Evolutionary conservation across 2,888 invertebrate species (phyloP), one percentile per base, ranked within the genome.

Genomic region (Homarus gammarus): DNA sequence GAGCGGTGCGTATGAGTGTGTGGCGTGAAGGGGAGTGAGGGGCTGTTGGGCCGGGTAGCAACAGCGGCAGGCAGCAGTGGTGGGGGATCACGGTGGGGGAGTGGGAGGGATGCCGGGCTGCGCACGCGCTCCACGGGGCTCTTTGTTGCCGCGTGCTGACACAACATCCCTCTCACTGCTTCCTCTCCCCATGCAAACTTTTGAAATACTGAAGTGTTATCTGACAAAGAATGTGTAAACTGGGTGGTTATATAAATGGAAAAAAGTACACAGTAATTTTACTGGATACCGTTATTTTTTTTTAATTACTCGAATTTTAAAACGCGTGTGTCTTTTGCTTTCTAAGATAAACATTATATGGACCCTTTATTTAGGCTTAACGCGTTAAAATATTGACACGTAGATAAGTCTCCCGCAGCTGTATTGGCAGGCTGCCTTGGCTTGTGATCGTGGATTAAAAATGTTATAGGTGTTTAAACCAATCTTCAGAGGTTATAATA

Each of bases 81-180:
- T 27, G 22, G 56, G 77, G 12, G 6, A 49, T 49, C 8, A 18
- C 15, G 8, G 36, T 10, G 64, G 18, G 81, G 44, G 88, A 51
- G 36, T 31, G 40, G 51, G 82, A 36, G 18, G 75, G 73, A 44
- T 27, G 68, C 40, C 36, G 68, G 49, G 33, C 68, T 77, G 78
- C 88, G 88, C 84, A 84, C 87, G 87, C 87, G 87, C 87, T 81
- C 72, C 70, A 61, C 61, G 61, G 73, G 49, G 15, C 81, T 87
- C 87, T 87, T 87, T 87, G 87, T 87, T 87, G 73, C 87, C 87
- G 87, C 83, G 83, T 84, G 88, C 83, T 83, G 88, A 82, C 79
- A 75, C 88, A 61, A 44, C 83, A n/a, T 15, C 36, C 87, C 10
- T 36, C 86, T n/a, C 38, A 51, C 36, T 81, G 1, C 0, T 49